Conservation (phyloP, 2,797 vertebrate species). For the Acanthurus lineatus region DNA sequence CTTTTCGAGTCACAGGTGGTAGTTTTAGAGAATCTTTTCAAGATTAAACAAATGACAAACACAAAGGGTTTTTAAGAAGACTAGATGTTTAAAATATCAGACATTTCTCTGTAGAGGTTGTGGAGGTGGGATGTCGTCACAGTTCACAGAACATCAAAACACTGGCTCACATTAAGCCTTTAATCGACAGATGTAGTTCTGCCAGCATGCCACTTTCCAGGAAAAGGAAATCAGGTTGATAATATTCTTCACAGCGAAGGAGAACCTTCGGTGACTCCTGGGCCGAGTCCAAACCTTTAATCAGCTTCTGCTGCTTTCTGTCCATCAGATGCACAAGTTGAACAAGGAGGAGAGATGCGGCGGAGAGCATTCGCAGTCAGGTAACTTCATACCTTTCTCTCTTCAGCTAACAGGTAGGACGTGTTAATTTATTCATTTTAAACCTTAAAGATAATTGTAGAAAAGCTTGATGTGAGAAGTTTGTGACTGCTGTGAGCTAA, state of each 20-base stretch:
- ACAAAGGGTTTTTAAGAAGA: neutral
- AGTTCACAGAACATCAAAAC: neutral
- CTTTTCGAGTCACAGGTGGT: neutral
- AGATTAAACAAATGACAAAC: neutral
- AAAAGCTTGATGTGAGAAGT: no score
- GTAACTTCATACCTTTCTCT: constrained; percentile 70
- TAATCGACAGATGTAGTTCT: constrained; percentile 14
- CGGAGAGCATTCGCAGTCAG: constrained; percentile 91
- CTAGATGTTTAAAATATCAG: neutral
- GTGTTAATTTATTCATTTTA: neutral
- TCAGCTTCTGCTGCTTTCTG: constrained; percentile 9
- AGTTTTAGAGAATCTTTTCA: neutral
- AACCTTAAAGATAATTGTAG: neutral
- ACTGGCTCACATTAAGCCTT: constrained; percentile 3
- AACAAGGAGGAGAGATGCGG: constrained; percentile 87
- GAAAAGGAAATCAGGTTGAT: constrained; percentile 23
- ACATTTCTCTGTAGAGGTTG: neutral
- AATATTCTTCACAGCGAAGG: no score
- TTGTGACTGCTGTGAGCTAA: neutral
- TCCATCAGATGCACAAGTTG: constrained; percentile 87
- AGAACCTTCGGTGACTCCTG: constrained; percentile 1
- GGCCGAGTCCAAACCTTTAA: constrained; percentile 11
- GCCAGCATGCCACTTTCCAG: constrained; percentile 20
- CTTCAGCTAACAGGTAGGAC: no score
- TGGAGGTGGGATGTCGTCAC: neutral